Evolutionary conservation across 2,797 vertebrate species (phyloP), one percentile per base, ranked within the genome.

Genomic region (Setipinna tenuifilis): DNA sequence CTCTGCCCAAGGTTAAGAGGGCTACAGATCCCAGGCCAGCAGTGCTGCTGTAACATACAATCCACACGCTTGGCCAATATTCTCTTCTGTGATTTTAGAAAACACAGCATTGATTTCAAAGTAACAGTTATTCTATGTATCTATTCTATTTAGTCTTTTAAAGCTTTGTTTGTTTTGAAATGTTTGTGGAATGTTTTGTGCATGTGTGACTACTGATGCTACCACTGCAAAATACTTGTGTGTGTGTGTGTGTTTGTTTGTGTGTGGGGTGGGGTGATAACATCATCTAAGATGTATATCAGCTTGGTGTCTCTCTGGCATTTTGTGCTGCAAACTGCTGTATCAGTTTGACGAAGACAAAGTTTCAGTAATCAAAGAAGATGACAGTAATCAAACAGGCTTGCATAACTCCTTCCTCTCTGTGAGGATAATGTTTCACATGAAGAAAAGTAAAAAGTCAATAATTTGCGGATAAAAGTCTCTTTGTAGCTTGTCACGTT

Each of bases 1-100:
- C 31, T 78, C 71, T 41, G 17, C 31, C 7, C 71, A 78, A 78
- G 71, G 71, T 78, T 78, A 78, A 78, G 41, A 78, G 71, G 71
- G 71, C 44, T 78, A 78, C 19, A 19, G 31, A 44, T 44, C 71
- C 35, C 71, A 19, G 31, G 68, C 3, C 28, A 17, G 68, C 68
- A 75, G 16, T 65, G 28, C 3, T 10, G 50, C 7, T 54, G 50
- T 54, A 14, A 54, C 2, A 54, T 9, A 54, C 50, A 54, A 9
- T 14, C 50, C 9, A 54, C 50, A 54, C 14, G 50, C 50, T 54
- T 54, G 50, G 1, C 1, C 7, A 54, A 54, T 54, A 54, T 54
- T 54, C 9, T 54, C 50, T 14, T 54, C 7, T 7, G 14, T 10
- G 50, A 41, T 41, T 41, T 41, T 41, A 2, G 5, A 41, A 41